These are phyloP conservation scores for Pseudonaja textilis DNA, from an alignment of 2,113 vertebrate species.

Conservation along the genomic window DNA sequence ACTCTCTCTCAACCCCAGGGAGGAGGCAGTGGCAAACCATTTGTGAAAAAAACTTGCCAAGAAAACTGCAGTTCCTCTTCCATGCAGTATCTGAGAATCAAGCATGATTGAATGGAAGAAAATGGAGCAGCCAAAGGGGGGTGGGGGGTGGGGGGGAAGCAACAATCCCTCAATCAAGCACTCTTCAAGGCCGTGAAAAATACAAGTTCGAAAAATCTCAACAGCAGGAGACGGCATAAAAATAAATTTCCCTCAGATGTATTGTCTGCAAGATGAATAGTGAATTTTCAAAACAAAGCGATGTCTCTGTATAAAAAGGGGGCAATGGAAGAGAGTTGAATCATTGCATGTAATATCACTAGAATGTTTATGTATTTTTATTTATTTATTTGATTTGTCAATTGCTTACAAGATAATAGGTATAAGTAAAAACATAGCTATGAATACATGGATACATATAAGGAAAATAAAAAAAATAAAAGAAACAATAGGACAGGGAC, in stretches of 20 bases:
- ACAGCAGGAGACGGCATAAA: background rate
- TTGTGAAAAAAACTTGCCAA: background rate
- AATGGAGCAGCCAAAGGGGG: background rate
- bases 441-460: too few species aligned
- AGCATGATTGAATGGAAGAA: background rate
- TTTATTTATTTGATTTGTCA: too few species aligned
- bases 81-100: background rate
- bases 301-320: background rate
- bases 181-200: background rate
- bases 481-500: too few species aligned
- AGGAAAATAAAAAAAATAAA: too few species aligned
- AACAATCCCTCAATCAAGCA: background rate
- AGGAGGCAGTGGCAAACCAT: background rate
- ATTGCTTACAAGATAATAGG: too few species aligned
- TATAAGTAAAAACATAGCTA: too few species aligned
- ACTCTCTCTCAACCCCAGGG: background rate
- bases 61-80: background rate
- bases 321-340: background rate
- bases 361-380: too few species aligned
- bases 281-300: background rate
- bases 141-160: accelerated
- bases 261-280: background rate
- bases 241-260: background rate
- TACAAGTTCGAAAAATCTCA: background rate
- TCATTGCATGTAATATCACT: background rate